A percentile compares a stretch with the other conserved stretches of the same genome.
These are phyloP conservation scores for Chionoecetes opilio DNA, from an alignment of 1,140 invertebrate genomes.

Conservation along the genomic window DNA sequence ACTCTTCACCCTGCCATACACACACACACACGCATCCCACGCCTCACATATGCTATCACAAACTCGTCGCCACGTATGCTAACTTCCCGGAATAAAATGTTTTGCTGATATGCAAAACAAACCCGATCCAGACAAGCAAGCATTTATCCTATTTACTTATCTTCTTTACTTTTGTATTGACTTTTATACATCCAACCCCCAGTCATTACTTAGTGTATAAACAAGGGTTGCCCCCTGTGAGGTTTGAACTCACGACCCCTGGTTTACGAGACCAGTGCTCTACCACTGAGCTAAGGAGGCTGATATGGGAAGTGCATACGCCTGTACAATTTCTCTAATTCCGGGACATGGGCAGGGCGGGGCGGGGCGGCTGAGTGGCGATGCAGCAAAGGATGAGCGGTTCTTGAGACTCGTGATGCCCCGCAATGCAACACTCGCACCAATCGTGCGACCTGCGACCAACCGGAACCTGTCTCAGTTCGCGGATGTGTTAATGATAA, in stretches of 20 bases:
- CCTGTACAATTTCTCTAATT: not conserved
- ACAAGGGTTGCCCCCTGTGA: slow-evolving; percentile 84
- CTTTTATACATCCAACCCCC: too few relatives aligned
- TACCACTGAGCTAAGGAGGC: slow-evolving; percentile 96
- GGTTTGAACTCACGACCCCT: slow-evolving; percentile 96
- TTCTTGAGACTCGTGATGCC: not conserved
- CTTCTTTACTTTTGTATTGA: too few relatives aligned
- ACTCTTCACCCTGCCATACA: too few relatives aligned
- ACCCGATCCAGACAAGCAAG: too few relatives aligned
- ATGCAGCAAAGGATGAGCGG: not conserved
- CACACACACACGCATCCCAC: too few relatives aligned
- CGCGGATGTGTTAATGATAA: not conserved
- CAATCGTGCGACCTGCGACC: too few relatives aligned
- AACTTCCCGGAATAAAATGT: too few relatives aligned
- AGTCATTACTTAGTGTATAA: not conserved
- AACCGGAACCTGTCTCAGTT: not conserved
- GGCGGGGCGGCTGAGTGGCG: not conserved
- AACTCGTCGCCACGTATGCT: too few relatives aligned
- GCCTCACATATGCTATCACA: too few relatives aligned
- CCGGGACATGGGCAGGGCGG: not conserved
- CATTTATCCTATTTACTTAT: too few relatives aligned
- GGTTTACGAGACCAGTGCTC: slow-evolving; percentile 97
- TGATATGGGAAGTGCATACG: not conserved
- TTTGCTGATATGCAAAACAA: too few relatives aligned
- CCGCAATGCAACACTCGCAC: not conserved